A percentile compares a stretch with the other conserved stretches of the same genome.
phyloP scores from a whole-genome alignment of 2,113 vertebrate genomes.

The Lasiurus borealis region DNA sequence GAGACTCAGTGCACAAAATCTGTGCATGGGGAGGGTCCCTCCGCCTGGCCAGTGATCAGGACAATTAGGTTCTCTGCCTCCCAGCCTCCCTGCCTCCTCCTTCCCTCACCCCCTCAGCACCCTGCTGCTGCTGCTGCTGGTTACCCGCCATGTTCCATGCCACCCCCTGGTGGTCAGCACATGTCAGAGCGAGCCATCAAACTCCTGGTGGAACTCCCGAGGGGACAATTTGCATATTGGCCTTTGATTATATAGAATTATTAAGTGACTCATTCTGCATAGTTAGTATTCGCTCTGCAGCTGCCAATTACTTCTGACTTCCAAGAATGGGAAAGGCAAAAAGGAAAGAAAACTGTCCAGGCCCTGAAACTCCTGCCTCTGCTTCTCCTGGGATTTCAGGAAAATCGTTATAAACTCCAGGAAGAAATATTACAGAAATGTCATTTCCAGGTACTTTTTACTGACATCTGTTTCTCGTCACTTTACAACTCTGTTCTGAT shows the following conservation, averaged over 20 bases:
- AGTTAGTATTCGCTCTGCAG: background rate
- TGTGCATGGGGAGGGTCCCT: too few species aligned
- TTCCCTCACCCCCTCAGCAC: too few species aligned
- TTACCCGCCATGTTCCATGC: too few species aligned
- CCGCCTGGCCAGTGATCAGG: too few species aligned
- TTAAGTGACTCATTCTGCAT: background rate
- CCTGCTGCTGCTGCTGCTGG: too few species aligned
- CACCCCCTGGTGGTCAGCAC: too few species aligned
- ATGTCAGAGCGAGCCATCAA: too few species aligned
- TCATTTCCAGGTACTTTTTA: slow-evolving; percentile 50
- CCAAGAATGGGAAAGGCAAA: background rate
- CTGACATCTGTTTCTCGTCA: background rate
- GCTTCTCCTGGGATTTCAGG: background rate
- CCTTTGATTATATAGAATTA: background rate
- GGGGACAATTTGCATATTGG: too few species aligned
- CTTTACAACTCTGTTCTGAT: slow-evolving; percentile 2
- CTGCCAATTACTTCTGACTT: background rate
- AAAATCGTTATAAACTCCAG: background rate
- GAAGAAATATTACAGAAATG: background rate
- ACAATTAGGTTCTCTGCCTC: too few species aligned
- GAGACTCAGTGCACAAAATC: too few species aligned
- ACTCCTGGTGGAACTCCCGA: too few species aligned
- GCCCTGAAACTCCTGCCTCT: background rate
- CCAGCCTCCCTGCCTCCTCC: too few species aligned
- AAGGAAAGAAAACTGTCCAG: background rate